Percentiles rank a stretch among this genome's conserved stretches.
Conservation (phyloP, 2,797 vertebrate genomes). For the Falco concolor region DNA sequence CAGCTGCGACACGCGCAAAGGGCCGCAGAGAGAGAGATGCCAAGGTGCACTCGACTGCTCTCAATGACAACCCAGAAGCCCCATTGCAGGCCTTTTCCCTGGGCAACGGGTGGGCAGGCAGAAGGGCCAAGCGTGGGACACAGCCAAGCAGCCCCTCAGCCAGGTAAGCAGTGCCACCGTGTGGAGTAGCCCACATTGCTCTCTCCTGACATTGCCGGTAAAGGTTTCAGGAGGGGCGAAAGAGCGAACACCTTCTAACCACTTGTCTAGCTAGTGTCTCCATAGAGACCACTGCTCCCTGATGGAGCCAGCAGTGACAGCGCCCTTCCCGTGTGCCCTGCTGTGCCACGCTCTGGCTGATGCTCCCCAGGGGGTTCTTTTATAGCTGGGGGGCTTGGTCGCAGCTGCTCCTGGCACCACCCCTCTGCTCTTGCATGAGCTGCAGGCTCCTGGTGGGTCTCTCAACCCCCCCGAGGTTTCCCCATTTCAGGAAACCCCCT, state of each 20-base stretch:
- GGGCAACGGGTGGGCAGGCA: background rate
- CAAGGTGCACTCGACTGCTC: background rate
- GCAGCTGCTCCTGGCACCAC: background rate
- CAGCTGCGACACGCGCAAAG: background rate
- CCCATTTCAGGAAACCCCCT: background rate
- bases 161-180: slow-evolving; percentile 21
- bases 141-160: background rate
- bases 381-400: background rate
- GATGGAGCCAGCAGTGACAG: background rate
- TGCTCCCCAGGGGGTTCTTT: background rate
- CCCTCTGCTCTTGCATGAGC: background rate
- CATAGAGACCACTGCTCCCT: background rate
- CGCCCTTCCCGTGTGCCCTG: background rate
- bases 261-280: too few species aligned
- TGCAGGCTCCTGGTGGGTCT: background rate
- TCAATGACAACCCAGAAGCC: background rate
- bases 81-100: background rate
- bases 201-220: background rate
- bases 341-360: background rate
- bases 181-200: background rate
- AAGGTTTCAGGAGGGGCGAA: background rate
- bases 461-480: background rate
- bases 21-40: background rate
- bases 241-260: background rate
- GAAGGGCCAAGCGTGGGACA: background rate